These are phyloP conservation scores for Paramisgurnus dabryanus DNA, from an alignment of 2,113 vertebrate species.

Conservation along the genomic window DNA sequence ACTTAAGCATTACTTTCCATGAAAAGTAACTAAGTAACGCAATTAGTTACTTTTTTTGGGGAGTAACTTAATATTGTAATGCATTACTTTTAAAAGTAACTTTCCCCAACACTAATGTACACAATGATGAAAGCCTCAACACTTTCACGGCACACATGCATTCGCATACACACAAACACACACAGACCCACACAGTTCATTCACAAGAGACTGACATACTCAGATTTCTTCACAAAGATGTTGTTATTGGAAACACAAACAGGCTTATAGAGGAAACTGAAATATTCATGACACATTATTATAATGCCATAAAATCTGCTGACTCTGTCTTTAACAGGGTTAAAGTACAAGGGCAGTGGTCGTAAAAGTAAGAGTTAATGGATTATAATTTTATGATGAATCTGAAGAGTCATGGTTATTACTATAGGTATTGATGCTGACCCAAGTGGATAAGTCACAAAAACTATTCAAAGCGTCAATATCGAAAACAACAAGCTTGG, in stretches of 20 bases:
- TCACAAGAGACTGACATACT: not conserved
- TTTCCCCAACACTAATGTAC: not conserved
- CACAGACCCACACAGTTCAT: slow-evolving; percentile 1
- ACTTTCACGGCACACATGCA: no score
- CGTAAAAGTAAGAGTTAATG: slow-evolving; percentile 28
- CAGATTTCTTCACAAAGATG: not conserved
- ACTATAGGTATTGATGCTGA: not conserved
- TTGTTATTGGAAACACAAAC: slow-evolving; percentile 11
- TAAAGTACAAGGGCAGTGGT: slow-evolving; percentile 6
- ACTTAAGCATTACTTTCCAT: no score
- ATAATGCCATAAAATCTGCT: slow-evolving; percentile 25
- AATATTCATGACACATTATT: slow-evolving; percentile 31
- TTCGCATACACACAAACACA: not conserved
- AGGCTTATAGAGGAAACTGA: slow-evolving; percentile 4
- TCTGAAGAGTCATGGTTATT: not conserved
- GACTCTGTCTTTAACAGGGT: slow-evolving; percentile 6
- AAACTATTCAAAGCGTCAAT: not conserved
- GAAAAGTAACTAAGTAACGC: no score
- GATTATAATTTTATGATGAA: not conserved
- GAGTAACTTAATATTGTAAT: no score
- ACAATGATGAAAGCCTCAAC: no score
- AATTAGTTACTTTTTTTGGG: no score
- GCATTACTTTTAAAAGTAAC: no score
- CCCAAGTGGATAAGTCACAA: not conserved
- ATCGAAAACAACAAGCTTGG: not conserved